Evolutionary conservation across 2,797 vertebrate genomes (phyloP).

Genomic region (Parauchenoglanis ngamensis): DNA sequence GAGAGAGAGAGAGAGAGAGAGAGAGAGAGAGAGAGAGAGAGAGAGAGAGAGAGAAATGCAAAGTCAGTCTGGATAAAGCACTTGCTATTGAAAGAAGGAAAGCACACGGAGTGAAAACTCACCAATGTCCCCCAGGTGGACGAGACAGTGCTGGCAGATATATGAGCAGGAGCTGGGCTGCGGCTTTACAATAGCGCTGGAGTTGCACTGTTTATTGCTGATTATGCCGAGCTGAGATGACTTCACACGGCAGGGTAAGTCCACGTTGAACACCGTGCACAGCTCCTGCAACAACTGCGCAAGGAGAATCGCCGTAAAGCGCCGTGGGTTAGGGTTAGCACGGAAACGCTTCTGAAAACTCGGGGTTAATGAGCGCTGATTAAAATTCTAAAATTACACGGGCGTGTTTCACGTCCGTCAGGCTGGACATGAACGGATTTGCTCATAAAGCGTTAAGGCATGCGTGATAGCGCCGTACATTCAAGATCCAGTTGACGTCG

Average conservation of each 20-base stretch:
- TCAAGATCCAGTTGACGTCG: not conserved
- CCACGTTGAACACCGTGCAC: conserved; percentile 97
- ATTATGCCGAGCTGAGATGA: conserved; percentile 98
- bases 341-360: not conserved
- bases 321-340: too few species aligned
- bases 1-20: not conserved
- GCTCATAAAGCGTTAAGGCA: not conserved
- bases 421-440: not conserved
- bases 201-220: conserved; percentile 90
- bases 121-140: conserved; percentile 99
- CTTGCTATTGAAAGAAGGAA: not conserved
- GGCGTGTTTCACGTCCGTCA: not conserved
- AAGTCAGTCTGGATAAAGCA: not conserved
- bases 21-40: not conserved
- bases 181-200: conserved; percentile 91
- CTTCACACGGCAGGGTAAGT: conserved; percentile 94
- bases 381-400: not conserved
- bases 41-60: too few species aligned
- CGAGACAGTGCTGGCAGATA: conserved; percentile 99
- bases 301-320: not conserved
- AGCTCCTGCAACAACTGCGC: conserved; percentile 92
- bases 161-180: conserved; percentile 98
- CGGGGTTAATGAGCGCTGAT: not conserved
- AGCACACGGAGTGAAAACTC: conserved; percentile 54
- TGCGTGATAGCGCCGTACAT: not conserved